phyloP scores from a whole-genome alignment of 2,888 invertebrate species.

The Orthosia gothica region DNA sequence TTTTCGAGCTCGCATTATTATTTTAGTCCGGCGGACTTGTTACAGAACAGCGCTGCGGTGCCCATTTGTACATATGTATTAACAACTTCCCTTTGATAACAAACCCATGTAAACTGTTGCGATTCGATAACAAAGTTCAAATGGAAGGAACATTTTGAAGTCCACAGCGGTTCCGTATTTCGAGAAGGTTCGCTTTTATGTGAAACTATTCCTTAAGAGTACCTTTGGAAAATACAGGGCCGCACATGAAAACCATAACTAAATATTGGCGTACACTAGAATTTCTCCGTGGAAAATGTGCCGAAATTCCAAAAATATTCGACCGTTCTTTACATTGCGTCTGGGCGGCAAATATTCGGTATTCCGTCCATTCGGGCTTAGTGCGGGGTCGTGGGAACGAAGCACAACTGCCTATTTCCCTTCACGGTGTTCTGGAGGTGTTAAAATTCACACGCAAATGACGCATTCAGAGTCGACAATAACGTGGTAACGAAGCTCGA shows the following conservation, averaged over 20 bases:
- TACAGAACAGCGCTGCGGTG: slow-evolving; percentile 44
- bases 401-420: slow-evolving; percentile 40
- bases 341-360: slow-evolving; percentile 39
- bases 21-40: slow-evolving; percentile 65
- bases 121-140: slow-evolving; percentile 64
- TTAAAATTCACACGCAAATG: slow-evolving; percentile 62
- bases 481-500: slow-evolving; percentile 50
- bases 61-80: slow-evolving; percentile 54
- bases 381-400: slow-evolving; percentile 20
- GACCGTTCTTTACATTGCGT: slow-evolving; percentile 51
- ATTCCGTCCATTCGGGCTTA: slow-evolving; percentile 57
- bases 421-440: slow-evolving; percentile 52
- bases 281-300: slow-evolving; percentile 44
- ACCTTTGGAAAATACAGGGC: slow-evolving; percentile 37
- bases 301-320: slow-evolving; percentile 59
- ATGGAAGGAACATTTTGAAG: slow-evolving; percentile 62
- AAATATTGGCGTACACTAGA: slow-evolving; percentile 54
- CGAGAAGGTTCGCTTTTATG: slow-evolving; percentile 52
- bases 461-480: slow-evolving; percentile 58
- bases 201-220: slow-evolving; percentile 39
- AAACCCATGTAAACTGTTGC: slow-evolving; percentile 50
- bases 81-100: slow-evolving; percentile 63
- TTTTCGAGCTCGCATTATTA: slow-evolving; percentile 83
- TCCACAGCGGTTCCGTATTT: slow-evolving; percentile 38
- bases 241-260: slow-evolving; percentile 44